phyloP scores from a whole-genome alignment of 2,797 vertebrate genomes.

The Sebastes wilsoni region DNA sequence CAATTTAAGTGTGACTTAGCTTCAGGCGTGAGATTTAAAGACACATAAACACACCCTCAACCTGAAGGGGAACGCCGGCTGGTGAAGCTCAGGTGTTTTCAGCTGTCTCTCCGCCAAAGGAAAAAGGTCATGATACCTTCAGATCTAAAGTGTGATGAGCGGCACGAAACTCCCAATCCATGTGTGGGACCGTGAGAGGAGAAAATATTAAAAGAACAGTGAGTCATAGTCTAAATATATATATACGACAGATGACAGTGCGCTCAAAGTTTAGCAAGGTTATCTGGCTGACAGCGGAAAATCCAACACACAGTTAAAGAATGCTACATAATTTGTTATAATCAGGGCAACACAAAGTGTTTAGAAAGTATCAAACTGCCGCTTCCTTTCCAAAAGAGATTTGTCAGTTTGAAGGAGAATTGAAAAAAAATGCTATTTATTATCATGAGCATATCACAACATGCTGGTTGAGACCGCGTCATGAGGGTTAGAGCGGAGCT shows the following conservation, averaged over 20 bases:
- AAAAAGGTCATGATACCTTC: conserved; percentile 27
- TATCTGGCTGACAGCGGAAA: conserved; percentile 54
- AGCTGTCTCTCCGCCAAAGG: conserved; percentile 4
- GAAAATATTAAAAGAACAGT: conserved; percentile 35
- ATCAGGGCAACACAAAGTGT: conserved; percentile 14
- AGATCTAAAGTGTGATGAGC: conserved; percentile 19
- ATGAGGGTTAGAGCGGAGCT: not conserved
- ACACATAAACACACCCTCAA: conserved; percentile 50
- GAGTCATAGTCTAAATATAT: conserved; percentile 64
- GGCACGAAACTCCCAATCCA: conserved; percentile 1
- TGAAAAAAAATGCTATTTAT: conserved; percentile 33
- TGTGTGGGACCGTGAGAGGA: conserved; percentile 32
- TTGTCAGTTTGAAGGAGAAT: conserved; percentile 40
- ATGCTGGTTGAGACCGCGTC: not conserved
- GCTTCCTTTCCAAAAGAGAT: conserved; percentile 44
- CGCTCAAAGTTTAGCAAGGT: conserved; percentile 25
- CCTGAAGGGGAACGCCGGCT: conserved; percentile 10
- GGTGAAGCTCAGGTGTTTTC: conserved; percentile 56
- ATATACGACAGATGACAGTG: conserved; percentile 43
- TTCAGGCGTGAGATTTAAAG: conserved; percentile 42
- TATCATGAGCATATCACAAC: conserved; percentile 10
- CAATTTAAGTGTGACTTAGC: conserved; percentile 59
- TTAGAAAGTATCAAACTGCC: conserved; percentile 43
- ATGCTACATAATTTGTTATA: conserved; percentile 49
- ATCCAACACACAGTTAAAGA: conserved; percentile 46